These are phyloP conservation scores for Channa maculata DNA, from an alignment of 2,113 vertebrate genomes.

Conservation along the genomic window DNA sequence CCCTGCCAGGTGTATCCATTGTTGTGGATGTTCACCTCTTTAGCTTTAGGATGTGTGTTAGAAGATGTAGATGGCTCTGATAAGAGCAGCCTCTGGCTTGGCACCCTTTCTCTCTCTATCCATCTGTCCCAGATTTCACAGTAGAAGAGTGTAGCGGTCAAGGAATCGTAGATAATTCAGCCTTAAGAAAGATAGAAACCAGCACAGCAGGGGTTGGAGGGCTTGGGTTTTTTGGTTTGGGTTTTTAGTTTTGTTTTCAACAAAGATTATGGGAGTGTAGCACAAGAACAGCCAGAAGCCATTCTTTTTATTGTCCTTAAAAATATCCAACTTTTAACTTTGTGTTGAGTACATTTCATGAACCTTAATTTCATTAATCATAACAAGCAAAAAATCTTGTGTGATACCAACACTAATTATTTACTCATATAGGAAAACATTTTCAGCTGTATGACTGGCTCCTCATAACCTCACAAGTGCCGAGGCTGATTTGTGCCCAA, in stretches of 20 bases:
- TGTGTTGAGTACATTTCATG: not conserved
- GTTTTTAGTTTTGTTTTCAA: not conserved
- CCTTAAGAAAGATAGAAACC: constrained; percentile 63
- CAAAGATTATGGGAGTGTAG: not conserved
- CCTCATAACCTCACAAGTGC: constrained; percentile 26
- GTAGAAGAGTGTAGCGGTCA: constrained; percentile 70
- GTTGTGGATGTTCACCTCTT: constrained; percentile 30
- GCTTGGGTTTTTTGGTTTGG: not conserved
- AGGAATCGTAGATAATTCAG: constrained; percentile 81
- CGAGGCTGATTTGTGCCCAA: constrained; percentile 34
- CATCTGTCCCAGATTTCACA: constrained; percentile 82
- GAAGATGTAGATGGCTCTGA: constrained; percentile 40
- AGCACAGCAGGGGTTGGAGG: constrained; percentile 31
- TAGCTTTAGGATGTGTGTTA: constrained; percentile 32
- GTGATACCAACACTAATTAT: not conserved
- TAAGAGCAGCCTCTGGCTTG: constrained; percentile 74
- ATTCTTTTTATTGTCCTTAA: constrained; percentile 10
- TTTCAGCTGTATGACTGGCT: not conserved
- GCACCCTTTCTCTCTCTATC: constrained; percentile 55
- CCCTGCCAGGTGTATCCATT: constrained; percentile 35
- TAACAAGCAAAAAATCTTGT: not conserved
- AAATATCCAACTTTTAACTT: not conserved
- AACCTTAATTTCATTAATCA: not conserved
- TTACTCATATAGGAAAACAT: not conserved
- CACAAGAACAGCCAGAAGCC: constrained; percentile 31